Conservation (phyloP, 2,797 vertebrate genomes). For the Coregonus sp. region DNA sequence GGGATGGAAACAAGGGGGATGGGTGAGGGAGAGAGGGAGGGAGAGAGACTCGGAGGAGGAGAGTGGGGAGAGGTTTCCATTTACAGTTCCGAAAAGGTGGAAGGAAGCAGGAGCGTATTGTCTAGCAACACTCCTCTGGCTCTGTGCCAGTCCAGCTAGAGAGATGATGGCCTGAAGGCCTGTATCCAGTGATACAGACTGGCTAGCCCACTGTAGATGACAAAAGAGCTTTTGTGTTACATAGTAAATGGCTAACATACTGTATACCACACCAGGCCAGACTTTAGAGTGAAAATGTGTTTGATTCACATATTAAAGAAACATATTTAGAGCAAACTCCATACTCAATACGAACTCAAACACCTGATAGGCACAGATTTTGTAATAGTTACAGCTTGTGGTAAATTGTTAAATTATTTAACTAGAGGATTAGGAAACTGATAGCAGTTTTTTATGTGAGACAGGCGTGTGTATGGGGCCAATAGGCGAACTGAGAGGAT, state of each 20-base stretch:
- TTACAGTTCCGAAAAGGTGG: neutral
- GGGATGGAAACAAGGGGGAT: conserved; percentile 4
- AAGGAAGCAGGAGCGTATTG: neutral
- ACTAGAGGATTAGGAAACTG: neutral
- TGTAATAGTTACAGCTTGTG: neutral
- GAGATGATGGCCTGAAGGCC: neutral
- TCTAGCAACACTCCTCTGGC: conserved; percentile 13
- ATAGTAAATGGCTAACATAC: neutral
- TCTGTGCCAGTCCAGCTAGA: neutral
- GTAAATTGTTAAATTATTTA: neutral
- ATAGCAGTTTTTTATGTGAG: neutral
- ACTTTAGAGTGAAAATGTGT: neutral
- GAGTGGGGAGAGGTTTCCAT: neutral
- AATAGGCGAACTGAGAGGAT: neutral
- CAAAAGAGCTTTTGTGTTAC: conserved; percentile 1
- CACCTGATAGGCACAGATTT: conserved; percentile 13
- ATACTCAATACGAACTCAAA: neutral
- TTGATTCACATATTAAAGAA: neutral
- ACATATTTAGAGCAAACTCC: neutral
- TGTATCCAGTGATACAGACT: conserved; percentile 8
- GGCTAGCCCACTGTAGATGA: neutral
- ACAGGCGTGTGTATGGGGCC: neutral
- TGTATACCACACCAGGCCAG: neutral
- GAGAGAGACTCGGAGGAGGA: neutral
- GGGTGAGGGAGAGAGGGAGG: neutral